Evolutionary conservation across 2,113 vertebrate genomes (phyloP).

Genomic region (Triplophysa rosa): DNA sequence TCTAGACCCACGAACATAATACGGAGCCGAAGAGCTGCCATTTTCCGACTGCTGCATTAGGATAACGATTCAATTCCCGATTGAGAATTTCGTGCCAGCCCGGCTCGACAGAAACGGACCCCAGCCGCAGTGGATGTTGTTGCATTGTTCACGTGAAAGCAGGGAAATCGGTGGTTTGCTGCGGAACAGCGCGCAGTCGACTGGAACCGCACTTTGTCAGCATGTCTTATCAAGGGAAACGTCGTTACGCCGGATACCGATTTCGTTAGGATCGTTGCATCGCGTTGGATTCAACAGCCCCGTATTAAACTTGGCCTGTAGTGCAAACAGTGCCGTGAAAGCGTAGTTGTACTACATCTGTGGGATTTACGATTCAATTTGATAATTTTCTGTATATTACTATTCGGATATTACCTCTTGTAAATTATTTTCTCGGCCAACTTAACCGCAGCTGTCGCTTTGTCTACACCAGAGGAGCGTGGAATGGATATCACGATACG

Average conservation of each 20-base stretch:
- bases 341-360: neutral
- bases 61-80: neutral
- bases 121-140: conserved; percentile 37
- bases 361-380: conserved; percentile 1
- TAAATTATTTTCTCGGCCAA: conserved; percentile 8
- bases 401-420: neutral
- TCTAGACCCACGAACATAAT: neutral
- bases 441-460: conserved; percentile 29
- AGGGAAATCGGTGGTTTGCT: conserved; percentile 13
- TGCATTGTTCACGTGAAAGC: conserved; percentile 38
- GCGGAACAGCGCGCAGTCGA: conserved; percentile 1
- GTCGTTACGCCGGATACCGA: conserved; percentile 16
- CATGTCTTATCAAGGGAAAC: conserved; percentile 14
- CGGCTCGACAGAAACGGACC: conserved; percentile 15
- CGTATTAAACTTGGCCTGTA: conserved; percentile 34
- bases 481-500: conserved; percentile 41
- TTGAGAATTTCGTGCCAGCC: neutral
- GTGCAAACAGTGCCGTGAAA: neutral
- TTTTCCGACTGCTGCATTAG: conserved; percentile 3
- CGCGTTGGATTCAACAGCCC: conserved; percentile 24
- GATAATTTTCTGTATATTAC: neutral
- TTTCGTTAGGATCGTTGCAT: neutral
- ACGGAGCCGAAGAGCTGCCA: neutral
- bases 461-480: conserved; percentile 11
- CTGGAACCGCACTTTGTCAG: conserved; percentile 18